Evolutionary conservation across 92 coral and sea anemone genomes (phyloP).

Genomic region (Galaxea fascicularis): DNA sequence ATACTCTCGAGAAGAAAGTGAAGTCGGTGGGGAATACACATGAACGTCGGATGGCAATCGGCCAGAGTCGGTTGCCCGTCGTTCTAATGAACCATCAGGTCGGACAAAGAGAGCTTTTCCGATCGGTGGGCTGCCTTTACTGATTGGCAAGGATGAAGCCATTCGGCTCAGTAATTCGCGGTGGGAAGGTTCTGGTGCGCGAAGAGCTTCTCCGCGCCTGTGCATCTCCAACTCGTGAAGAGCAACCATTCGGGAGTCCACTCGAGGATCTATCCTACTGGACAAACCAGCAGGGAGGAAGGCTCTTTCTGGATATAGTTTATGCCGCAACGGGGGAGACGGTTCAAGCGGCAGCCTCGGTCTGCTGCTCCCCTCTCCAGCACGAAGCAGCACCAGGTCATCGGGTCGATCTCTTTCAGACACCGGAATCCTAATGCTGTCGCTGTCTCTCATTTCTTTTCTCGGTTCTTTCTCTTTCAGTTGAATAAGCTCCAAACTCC

Average conservation of each 20-base stretch:
- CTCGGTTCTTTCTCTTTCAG: conserved; percentile 81
- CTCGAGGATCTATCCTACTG: conserved; percentile 63
- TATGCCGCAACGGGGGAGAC: conserved; percentile 83
- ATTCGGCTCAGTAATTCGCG: conserved; percentile 90
- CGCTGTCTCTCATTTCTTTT: conserved; percentile 31
- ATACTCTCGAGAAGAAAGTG: conserved; percentile 70
- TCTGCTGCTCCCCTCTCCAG: conserved; percentile 23
- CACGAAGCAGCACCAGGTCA: conserved; percentile 44
- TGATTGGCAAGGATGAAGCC: conserved; percentile 74
- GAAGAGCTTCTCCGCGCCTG: conserved; percentile 75
- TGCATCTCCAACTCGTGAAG: conserved; percentile 80
- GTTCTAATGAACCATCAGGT: conserved; percentile 68
- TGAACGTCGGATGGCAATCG: conserved; percentile 71
- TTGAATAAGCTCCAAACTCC: conserved; percentile 69
- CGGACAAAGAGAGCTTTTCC: conserved; percentile 62
- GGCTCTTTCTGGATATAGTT: conserved; percentile 65
- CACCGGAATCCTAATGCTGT: conserved; percentile 10
- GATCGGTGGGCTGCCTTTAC: conserved; percentile 44
- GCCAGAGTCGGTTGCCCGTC: conserved; percentile 46
- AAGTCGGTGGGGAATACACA: conserved; percentile 68
- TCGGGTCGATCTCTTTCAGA: conserved; percentile 66
- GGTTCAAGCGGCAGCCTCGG: conserved; percentile 63
- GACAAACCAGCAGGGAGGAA: conserved; percentile 39
- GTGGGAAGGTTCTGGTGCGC: conserved; percentile 81
- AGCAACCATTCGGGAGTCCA: conserved; percentile 77